Conservation (phyloP, 2,888 invertebrate species). For the Anagyrus pseudococci region DNA sequence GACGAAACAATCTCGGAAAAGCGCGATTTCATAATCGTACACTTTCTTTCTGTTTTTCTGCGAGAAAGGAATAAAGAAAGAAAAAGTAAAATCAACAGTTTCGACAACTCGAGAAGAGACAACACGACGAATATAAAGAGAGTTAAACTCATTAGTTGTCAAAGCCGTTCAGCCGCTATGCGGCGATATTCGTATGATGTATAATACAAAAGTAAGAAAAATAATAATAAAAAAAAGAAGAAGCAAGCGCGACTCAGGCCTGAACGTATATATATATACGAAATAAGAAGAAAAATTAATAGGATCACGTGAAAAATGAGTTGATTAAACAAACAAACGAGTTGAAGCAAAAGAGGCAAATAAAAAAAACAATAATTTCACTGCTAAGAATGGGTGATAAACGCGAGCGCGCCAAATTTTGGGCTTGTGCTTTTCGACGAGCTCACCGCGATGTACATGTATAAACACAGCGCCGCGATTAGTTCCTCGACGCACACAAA, state of each 20-base stretch:
- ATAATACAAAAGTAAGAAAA: background rate
- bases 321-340: background rate
- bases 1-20: conserved; percentile 42
- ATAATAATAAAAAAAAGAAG: background rate
- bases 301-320: background rate
- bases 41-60: conserved; percentile 10
- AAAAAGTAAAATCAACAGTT: conserved; percentile 2
- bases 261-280: conserved; percentile 23
- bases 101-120: background rate
- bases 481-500: background rate
- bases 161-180: conserved; percentile 2
- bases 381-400: conserved; percentile 22
- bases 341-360: conserved; percentile 4
- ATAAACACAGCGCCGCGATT: background rate
- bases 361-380: conserved; percentile 20
- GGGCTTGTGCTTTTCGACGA: background rate
- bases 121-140: background rate
- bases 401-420: background rate
- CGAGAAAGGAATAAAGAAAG: background rate
- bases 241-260: conserved; percentile 19
- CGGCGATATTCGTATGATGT: conserved; percentile 4
- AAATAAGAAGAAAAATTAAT: conserved; percentile 1
- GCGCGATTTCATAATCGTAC: conserved; percentile 38
- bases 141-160: background rate
- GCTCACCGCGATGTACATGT: too few species aligned